Conservation (phyloP, 2,888 invertebrate genomes). For the Chelonus formosanus region DNA sequence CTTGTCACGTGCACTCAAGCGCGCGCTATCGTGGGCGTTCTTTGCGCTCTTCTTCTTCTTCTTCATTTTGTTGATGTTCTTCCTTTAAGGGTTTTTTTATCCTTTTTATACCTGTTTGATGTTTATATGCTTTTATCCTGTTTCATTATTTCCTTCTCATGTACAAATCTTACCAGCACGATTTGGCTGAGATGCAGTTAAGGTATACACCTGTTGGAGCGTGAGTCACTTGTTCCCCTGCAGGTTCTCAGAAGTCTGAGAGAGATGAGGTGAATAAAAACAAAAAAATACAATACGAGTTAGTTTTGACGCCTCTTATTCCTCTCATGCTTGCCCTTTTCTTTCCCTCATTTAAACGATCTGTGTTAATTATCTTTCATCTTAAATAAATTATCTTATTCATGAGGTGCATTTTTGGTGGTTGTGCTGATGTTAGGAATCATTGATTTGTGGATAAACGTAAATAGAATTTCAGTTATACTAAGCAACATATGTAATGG, state of each 20-base stretch:
- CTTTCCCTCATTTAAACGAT: too few species aligned
- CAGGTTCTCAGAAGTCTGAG: slow-evolving; percentile 34
- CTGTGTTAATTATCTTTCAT: too few species aligned
- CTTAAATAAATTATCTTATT: not conserved
- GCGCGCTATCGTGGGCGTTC: slow-evolving; percentile 41
- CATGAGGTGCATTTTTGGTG: not conserved
- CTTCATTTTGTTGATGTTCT: not conserved
- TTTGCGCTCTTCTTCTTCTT: slow-evolving; percentile 19
- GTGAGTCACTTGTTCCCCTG: slow-evolving; percentile 52
- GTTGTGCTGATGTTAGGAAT: too few species aligned
- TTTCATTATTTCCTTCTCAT: slow-evolving; percentile 9
- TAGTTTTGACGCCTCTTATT: not conserved
- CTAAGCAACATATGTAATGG: slow-evolving; percentile 26
- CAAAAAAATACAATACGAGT: not conserved
- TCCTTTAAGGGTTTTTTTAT: slow-evolving; percentile 6
- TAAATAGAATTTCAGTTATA: not conserved
- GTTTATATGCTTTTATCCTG: not conserved
- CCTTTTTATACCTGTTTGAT: slow-evolving; percentile 12
- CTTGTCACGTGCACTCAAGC: slow-evolving; percentile 42
- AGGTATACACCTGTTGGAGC: slow-evolving; percentile 49
- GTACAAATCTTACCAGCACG: slow-evolving; percentile 26
- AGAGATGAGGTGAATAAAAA: slow-evolving; percentile 7
- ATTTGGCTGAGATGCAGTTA: slow-evolving; percentile 34
- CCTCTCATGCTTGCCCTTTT: too few species aligned
- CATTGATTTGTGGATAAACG: too few species aligned